Evolutionary conservation across 2,113 vertebrate genomes (phyloP).

Genomic region (Apus apus): DNA sequence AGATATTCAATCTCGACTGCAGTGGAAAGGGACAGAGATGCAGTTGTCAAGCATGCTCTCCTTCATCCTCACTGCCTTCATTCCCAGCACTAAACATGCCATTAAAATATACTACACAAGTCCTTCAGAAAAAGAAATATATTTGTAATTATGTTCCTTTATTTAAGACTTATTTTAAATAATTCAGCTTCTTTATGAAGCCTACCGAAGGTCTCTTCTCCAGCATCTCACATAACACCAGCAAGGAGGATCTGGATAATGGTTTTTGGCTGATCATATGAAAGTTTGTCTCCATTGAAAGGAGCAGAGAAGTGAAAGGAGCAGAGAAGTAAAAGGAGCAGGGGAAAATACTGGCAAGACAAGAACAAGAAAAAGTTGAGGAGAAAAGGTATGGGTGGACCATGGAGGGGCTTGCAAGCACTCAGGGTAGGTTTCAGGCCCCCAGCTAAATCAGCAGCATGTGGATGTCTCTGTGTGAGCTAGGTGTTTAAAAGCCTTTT

Average conservation of each 20-base stretch:
- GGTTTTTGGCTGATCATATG: background rate
- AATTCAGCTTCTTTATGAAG: background rate
- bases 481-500: background rate
- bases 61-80: background rate
- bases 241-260: background rate
- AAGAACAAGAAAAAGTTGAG: background rate
- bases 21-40: background rate
- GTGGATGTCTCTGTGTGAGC: background rate
- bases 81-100: background rate
- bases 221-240: background rate
- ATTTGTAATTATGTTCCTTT: background rate
- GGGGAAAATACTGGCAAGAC: background rate
- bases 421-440: background rate
- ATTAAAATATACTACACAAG: background rate
- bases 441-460: background rate
- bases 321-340: background rate
- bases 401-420: background rate
- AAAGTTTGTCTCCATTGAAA: background rate
- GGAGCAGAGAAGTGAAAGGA: background rate
- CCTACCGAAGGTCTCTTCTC: background rate
- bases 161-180: background rate
- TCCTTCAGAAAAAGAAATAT: background rate
- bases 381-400: background rate
- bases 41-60: background rate
- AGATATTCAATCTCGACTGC: background rate